A percentile compares a stretch with the other conserved stretches of the same genome.
These are phyloP conservation scores for Henricia sp. DNA, from an alignment of 53 echinoderm and acorn worm species.

Conservation along the genomic window DNA sequence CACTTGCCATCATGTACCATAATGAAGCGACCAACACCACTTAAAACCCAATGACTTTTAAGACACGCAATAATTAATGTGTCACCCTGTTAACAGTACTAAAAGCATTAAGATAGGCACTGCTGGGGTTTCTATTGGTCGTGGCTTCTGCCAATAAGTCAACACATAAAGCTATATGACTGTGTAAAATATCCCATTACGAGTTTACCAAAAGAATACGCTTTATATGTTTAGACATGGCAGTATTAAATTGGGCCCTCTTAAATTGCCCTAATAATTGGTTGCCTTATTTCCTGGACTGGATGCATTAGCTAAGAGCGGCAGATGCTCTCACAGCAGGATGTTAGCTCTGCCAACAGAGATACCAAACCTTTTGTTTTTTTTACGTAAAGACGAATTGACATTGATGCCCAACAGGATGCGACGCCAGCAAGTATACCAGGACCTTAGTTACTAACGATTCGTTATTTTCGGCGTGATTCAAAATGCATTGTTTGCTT, in stretches of 20 bases:
- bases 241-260: neutral
- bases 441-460: no score
- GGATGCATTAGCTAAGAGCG: neutral
- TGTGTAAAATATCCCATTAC: conserved; percentile 29
- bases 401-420: neutral
- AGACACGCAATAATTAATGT: conserved; percentile 4
- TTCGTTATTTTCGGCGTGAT: no score
- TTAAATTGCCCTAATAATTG: conserved; percentile 10
- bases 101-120: conserved; percentile 1
- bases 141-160: neutral
- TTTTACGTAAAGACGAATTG: conserved; percentile 1
- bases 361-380: neutral
- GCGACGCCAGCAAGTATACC: neutral
- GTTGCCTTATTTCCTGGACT: neutral
- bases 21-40: neutral
- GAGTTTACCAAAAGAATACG: neutral
- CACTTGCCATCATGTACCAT: neutral
- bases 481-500: no score
- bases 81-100: neutral
- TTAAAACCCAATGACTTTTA: neutral
- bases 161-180: neutral
- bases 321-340: conserved; percentile 21
- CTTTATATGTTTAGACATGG: conserved; percentile 1
- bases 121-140: neutral
- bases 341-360: neutral